Base-by-base conservation (phyloP, 2,113 vertebrate species). In the Hiodon alosoides region DNA sequence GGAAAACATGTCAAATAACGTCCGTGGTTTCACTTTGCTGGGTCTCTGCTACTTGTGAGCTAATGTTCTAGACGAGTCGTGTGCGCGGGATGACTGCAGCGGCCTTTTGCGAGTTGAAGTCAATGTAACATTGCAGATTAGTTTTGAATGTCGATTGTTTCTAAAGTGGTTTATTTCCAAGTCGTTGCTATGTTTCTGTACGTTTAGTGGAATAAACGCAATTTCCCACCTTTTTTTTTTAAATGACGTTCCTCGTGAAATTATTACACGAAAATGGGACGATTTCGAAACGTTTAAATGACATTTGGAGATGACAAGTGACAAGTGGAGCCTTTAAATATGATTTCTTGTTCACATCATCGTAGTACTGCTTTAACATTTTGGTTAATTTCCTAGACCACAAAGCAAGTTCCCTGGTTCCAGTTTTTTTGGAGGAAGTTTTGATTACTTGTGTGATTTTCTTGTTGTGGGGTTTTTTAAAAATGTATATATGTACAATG, bases 101-200 rank as follows among this genome's bases (percentile, higher is more conserved):
- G 11, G 53, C 11, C 52, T 57, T 48, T 58, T 48, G 53, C 62
- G 70, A 65, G 31, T 10, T 68, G 46, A 67, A 11, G 50, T 77
- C 76, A 53, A 8, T 79, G 75, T 74, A 74, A 73, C 46, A 53
- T 9, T 67, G 53, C 51, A 31, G 75, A 90, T 89, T 88, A 52
- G 86, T 93, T 92, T 31, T 90, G 90, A 92, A 93, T 93, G 89
- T 92, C 89, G 89, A 87, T 85, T 95, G 91, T 94, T 94, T 91
- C 90, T 92, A 93, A 91, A 91, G 92, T 66, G 86, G 87, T 94
- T 94, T 88, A 80, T 85, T 87, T 95, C 92, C 91, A 85, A 93
- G 86, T 87, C 93, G 93, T 94, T 94, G 93, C 88, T 91, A 93
- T 93, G 70, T 88, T 90, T 89, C 84, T 91, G 83, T 81, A 81